These are phyloP conservation scores for Chauna torquata DNA, from an alignment of 2,113 vertebrate genomes.

Conservation along the genomic window DNA sequence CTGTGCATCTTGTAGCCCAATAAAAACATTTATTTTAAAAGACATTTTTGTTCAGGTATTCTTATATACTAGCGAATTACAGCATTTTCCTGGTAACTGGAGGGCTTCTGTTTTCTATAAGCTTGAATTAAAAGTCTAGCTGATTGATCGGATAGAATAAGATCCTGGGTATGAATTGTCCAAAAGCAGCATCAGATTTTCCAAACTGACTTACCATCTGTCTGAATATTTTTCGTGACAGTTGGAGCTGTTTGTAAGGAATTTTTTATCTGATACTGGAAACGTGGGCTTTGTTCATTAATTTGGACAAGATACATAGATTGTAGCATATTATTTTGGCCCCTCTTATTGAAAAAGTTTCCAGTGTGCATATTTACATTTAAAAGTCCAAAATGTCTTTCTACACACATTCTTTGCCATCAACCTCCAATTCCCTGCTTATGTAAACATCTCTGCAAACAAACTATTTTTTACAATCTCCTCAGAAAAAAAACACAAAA, in stretches of 20 bases:
- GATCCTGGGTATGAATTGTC: background rate
- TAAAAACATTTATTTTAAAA: background rate
- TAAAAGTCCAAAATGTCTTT: background rate
- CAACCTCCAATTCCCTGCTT: background rate
- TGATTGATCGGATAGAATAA: background rate
- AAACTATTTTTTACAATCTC: background rate
- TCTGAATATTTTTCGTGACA: background rate
- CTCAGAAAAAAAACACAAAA: background rate
- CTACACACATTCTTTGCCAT: background rate
- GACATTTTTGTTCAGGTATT: background rate
- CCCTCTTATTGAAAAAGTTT: background rate
- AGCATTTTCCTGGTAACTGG: background rate
- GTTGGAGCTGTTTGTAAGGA: background rate
- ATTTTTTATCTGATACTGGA: background rate
- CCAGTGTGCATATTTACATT: background rate
- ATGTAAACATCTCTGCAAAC: background rate
- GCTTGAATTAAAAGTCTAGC: background rate
- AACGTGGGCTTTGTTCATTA: background rate
- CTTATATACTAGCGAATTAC: background rate
- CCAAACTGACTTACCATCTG: background rate
- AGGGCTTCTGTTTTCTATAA: background rate
- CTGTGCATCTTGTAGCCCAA: background rate
- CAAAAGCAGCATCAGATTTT: background rate
- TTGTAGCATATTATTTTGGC: background rate
- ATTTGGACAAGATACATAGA: background rate